phyloP scores from a whole-genome alignment of 2,113 vertebrate species.

The Takifugu flavidus region DNA sequence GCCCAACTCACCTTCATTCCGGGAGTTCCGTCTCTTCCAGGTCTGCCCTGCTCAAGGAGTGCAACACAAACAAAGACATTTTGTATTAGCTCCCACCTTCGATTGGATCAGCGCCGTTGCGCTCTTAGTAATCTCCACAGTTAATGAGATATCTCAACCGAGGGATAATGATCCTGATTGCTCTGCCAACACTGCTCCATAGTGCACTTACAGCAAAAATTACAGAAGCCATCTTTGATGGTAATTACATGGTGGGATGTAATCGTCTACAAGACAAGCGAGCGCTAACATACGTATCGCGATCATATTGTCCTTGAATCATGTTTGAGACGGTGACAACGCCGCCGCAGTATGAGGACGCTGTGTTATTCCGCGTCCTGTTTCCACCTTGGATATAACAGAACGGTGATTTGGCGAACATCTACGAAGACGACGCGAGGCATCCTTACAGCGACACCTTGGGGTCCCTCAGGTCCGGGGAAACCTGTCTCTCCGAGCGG shows the following conservation, averaged over 20 bases:
- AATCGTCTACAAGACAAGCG: constrained; percentile 56
- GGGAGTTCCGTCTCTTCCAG: constrained; percentile 78
- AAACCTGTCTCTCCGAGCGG: constrained; percentile 92
- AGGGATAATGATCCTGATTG: constrained; percentile 67
- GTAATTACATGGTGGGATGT: constrained; percentile 62
- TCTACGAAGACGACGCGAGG: constrained; percentile 17
- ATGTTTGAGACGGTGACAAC: constrained; percentile 7
- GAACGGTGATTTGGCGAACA: constrained; percentile 13
- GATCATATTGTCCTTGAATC: constrained; percentile 44
- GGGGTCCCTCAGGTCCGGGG: constrained; percentile 91
- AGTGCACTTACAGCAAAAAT: constrained; percentile 63
- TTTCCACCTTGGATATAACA: constrained; percentile 13
- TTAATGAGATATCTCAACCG: constrained; percentile 71
- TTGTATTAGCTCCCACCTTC: constrained; percentile 63
- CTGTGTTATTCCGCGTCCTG: background rate
- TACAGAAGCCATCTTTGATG: constrained; percentile 64
- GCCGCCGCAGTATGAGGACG: constrained; percentile 1
- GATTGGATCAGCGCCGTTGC: constrained; percentile 68
- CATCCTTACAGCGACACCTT: constrained; percentile 85
- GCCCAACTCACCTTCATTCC: constrained; percentile 74
- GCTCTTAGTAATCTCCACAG: constrained; percentile 63
- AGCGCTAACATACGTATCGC: constrained; percentile 37
- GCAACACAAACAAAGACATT: constrained; percentile 69
- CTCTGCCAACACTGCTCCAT: constrained; percentile 59
- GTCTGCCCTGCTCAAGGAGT: constrained; percentile 71